phyloP scores from a whole-genome alignment of 2,113 vertebrate species.

The Cheirogaleus medius region DNA sequence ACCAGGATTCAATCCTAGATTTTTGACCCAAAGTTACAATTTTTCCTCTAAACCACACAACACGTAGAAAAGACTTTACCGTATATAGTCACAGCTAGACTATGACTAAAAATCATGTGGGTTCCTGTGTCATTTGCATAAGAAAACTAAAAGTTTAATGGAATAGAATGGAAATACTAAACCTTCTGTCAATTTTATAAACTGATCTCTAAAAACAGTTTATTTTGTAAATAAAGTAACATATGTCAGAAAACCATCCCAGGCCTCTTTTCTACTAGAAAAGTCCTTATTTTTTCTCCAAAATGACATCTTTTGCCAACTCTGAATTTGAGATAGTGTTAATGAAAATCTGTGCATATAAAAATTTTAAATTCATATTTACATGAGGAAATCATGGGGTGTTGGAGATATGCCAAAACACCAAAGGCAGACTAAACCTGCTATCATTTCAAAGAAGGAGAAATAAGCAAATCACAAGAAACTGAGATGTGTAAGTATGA shows the following conservation, averaged over 20 bases:
- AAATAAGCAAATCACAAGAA: slow-evolving; percentile 30
- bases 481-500: not conserved
- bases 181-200: slow-evolving; percentile 83
- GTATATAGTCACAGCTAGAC: slow-evolving; percentile 75
- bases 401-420: slow-evolving; percentile 51
- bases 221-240: slow-evolving; percentile 82
- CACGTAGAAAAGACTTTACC: slow-evolving; percentile 76
- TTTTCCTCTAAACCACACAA: slow-evolving; percentile 42
- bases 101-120: slow-evolving; percentile 76
- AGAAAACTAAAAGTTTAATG: slow-evolving; percentile 82
- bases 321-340: slow-evolving; percentile 82
- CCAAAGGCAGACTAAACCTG: not conserved
- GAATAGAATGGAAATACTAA: slow-evolving; percentile 82
- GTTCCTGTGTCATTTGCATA: slow-evolving; percentile 76
- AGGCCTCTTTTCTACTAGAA: slow-evolving; percentile 82
- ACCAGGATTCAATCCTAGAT: not conserved
- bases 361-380: slow-evolving; percentile 63
- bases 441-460: not conserved
- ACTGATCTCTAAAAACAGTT: slow-evolving; percentile 81
- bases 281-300: slow-evolving; percentile 81
- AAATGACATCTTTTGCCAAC: slow-evolving; percentile 82
- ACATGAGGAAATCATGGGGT: slow-evolving; percentile 47
- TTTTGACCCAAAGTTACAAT: not conserved
- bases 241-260: slow-evolving; percentile 82
- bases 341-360: slow-evolving; percentile 80